Conservation (phyloP, 35 echinoderm and acorn worm species). For the Eucidaris tribuloides region DNA sequence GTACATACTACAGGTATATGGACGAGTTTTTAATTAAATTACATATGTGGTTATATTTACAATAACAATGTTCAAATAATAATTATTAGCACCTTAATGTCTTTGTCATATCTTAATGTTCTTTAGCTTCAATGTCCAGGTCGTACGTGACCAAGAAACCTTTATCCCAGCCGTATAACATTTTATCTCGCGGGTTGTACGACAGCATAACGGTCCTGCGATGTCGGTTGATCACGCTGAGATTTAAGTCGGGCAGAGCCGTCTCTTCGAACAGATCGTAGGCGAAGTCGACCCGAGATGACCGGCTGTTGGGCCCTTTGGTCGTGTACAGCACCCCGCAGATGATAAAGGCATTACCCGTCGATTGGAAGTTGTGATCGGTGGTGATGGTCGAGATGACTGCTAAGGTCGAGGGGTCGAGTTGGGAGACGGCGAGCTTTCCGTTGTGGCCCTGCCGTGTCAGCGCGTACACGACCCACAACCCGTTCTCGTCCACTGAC, state of each 20-base stretch:
- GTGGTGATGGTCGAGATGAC: slow-evolving; percentile 60
- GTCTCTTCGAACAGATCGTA: slow-evolving; percentile 44
- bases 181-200: slow-evolving; percentile 47
- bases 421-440: slow-evolving; percentile 42
- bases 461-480: slow-evolving; percentile 60
- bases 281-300: slow-evolving; percentile 55
- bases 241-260: slow-evolving; percentile 8
- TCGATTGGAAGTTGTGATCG: slow-evolving; percentile 24
- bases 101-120: too few relatives aligned
- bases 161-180: slow-evolving; percentile 63
- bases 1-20: too few relatives aligned
- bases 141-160: slow-evolving; percentile 50
- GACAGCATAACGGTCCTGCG: slow-evolving; percentile 42
- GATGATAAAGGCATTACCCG: slow-evolving; percentile 64
- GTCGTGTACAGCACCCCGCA: slow-evolving; percentile 65
- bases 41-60: too few relatives aligned
- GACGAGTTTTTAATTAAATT: too few relatives aligned
- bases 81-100: too few relatives aligned
- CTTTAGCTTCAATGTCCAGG: slow-evolving; percentile 7
- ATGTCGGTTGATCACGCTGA: slow-evolving; percentile 33
- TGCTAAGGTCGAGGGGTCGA: slow-evolving; percentile 25
- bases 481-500: slow-evolving; percentile 63
- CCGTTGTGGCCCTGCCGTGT: slow-evolving; percentile 3
- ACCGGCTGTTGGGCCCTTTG: slow-evolving; percentile 38
- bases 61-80: too few relatives aligned